Conservation (phyloP, 2,113 vertebrate species). For the Tamias sibiricus region DNA sequence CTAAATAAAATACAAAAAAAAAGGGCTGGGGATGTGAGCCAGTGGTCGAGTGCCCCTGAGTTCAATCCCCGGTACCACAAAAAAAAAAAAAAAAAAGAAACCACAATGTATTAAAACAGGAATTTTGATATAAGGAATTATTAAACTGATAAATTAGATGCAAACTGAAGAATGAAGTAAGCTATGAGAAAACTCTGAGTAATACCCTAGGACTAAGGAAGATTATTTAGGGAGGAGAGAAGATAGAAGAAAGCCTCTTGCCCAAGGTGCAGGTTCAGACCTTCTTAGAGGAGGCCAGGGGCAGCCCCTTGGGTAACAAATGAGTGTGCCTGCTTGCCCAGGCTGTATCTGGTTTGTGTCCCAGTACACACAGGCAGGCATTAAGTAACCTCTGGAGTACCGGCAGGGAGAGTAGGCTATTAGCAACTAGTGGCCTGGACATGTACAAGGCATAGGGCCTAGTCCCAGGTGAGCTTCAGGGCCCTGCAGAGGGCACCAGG, state of each 20-base stretch:
- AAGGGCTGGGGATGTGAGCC: too few relatives aligned
- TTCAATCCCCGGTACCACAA: too few relatives aligned
- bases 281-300: neutral
- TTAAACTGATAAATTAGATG: neutral
- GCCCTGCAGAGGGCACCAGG: neutral
- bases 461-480: neutral
- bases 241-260: neutral
- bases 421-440: neutral
- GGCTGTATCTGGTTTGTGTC: neutral
- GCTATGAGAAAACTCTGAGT: neutral
- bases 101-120: constrained; percentile 14
- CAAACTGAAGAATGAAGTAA: neutral
- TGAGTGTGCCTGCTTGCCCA: neutral
- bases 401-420: neutral
- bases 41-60: too few relatives aligned
- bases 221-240: neutral
- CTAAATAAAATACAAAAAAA: too few relatives aligned
- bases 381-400: neutral
- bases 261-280: neutral
- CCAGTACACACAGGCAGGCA: neutral
- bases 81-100: too few relatives aligned
- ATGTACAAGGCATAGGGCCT: neutral
- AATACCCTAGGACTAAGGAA: neutral
- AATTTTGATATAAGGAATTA: constrained; percentile 26
- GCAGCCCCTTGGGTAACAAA: neutral